Evolutionary conservation across 2,113 vertebrate species (phyloP).

Genomic region (Albula glossodonta): DNA sequence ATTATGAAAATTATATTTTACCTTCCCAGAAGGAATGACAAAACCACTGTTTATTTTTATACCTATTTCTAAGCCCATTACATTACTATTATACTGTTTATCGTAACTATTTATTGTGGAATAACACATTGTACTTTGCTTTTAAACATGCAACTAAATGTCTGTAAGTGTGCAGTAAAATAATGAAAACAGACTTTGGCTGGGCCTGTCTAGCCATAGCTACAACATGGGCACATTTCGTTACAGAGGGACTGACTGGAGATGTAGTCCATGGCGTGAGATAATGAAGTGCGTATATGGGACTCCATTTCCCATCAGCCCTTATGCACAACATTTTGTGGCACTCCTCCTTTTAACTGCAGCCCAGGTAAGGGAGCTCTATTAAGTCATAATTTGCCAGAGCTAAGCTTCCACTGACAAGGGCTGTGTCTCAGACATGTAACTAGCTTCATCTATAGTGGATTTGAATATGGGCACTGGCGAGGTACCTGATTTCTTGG

Average conservation of each 20-base stretch:
- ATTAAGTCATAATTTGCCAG: conserved; percentile 80
- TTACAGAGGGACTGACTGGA: too few relatives aligned
- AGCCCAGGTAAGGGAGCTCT: conserved; percentile 68
- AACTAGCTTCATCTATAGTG: too few relatives aligned
- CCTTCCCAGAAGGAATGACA: background rate
- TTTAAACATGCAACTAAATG: conserved; percentile 88
- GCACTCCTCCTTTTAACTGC: background rate
- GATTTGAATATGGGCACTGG: too few relatives aligned
- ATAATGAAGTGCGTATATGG: background rate
- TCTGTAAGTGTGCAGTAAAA: conserved; percentile 64
- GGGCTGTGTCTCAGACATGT: too few relatives aligned
- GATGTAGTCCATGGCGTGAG: background rate
- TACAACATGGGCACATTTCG: conserved; percentile 45
- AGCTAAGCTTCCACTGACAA: conserved; percentile 65
- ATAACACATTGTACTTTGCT: conserved; percentile 67
- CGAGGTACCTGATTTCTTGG: too few relatives aligned
- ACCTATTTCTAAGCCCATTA: conserved; percentile 83
- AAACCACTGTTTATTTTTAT: conserved; percentile 81
- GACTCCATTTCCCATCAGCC: background rate
- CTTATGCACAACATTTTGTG: background rate
- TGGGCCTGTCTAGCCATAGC: conserved; percentile 75
- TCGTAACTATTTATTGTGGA: conserved; percentile 83
- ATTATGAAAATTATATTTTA: background rate
- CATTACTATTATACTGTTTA: conserved; percentile 83
- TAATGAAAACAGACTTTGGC: conserved; percentile 80